Conservation (phyloP, 2,888 invertebrate genomes). For the Macropis europaea region DNA sequence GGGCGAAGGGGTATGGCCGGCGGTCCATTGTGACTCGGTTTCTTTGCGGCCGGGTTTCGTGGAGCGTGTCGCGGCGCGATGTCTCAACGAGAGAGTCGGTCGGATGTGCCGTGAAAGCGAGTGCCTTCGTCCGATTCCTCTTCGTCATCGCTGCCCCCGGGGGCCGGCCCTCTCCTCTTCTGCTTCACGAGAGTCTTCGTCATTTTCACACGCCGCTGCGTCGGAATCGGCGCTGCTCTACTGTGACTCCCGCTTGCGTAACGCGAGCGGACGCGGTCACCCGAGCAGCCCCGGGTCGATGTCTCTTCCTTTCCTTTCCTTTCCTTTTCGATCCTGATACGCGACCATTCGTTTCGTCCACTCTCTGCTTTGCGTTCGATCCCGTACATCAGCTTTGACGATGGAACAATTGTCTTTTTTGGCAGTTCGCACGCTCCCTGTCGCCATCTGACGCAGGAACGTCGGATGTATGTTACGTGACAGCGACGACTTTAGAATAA, state of each 20-base stretch:
- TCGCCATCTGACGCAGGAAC: too few species aligned
- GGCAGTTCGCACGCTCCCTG: too few species aligned
- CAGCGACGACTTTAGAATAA: too few species aligned
- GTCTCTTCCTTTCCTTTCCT: slow-evolving; percentile 31
- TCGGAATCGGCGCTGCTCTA: slow-evolving; percentile 56
- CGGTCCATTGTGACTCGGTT: slow-evolving; percentile 57
- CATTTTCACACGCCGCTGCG: slow-evolving; percentile 71
- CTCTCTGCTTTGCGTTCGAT: too few species aligned
- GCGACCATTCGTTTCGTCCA: too few species aligned
- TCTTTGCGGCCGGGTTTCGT: slow-evolving; percentile 66
- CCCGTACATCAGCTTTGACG: too few species aligned
- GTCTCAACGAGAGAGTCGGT: slow-evolving; percentile 70
- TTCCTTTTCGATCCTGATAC: too few species aligned
- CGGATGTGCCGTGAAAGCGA: slow-evolving; percentile 67
- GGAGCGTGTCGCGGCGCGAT: slow-evolving; percentile 71
- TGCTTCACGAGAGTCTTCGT: slow-evolving; percentile 61
- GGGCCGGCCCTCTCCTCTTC: slow-evolving; percentile 34
- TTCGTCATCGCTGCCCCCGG: slow-evolving; percentile 42
- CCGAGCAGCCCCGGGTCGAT: slow-evolving; percentile 50
- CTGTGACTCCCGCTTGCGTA: slow-evolving; percentile 60
- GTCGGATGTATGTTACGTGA: too few species aligned
- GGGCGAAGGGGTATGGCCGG: slow-evolving; percentile 35
- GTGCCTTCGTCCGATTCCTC: slow-evolving; percentile 49
- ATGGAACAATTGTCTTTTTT: too few species aligned
- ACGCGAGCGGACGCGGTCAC: slow-evolving; percentile 59